A percentile compares a stretch with the other conserved stretches of the same genome.
Evolutionary conservation across 2,797 vertebrate genomes (phyloP).

Genomic region (Micromesistius poutassou): DNA sequence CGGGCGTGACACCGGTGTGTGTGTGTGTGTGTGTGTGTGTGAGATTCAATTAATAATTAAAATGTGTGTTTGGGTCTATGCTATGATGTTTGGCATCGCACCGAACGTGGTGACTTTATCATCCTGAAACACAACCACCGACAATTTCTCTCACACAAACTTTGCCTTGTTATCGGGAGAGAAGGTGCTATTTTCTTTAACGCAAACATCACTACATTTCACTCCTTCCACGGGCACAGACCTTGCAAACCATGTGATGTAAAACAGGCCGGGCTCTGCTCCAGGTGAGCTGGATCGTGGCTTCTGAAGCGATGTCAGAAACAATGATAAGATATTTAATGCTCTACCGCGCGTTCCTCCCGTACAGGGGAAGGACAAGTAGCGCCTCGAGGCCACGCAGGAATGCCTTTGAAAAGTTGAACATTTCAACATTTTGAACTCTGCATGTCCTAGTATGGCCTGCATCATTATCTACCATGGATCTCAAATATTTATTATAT

Average conservation of each 20-base stretch:
- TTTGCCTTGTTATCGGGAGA: not conserved
- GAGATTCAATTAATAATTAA: too few species aligned
- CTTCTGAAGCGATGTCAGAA: not conserved
- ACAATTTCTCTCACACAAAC: not conserved
- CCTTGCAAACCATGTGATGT: not conserved
- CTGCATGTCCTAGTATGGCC: too few species aligned
- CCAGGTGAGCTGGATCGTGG: not conserved
- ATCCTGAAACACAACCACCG: not conserved
- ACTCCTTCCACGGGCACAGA: not conserved
- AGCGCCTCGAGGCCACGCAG: not conserved
- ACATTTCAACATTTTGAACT: too few species aligned
- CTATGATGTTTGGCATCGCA: not conserved
- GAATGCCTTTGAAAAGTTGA: slow-evolving; percentile 15
- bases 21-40: slow-evolving; percentile 5
- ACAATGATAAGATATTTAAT: not conserved
- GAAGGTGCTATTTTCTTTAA: not conserved
- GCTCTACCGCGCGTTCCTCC: not conserved
- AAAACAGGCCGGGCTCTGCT: not conserved
- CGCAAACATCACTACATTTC: not conserved
- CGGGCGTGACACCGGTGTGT: slow-evolving; percentile 10
- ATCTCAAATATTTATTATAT: slow-evolving; percentile 15
- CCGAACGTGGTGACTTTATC: not conserved
- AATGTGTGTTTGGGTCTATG: not conserved
- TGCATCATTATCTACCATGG: slow-evolving; percentile 13
- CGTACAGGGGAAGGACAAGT: slow-evolving; percentile 5